phyloP scores from a whole-genome alignment of 2,797 vertebrate species.

The Pterois miles region DNA sequence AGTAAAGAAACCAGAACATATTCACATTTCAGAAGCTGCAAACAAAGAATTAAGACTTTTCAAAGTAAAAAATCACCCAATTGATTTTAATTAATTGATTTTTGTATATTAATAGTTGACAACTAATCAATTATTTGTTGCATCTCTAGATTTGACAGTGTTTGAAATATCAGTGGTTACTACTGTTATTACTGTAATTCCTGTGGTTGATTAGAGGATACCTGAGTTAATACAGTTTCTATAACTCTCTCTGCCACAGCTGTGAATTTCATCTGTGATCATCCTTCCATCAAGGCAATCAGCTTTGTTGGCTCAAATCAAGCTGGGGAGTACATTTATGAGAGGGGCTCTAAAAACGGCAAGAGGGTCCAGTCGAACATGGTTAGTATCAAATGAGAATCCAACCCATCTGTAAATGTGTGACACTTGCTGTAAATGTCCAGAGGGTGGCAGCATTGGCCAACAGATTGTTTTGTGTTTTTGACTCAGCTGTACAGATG shows the following conservation, averaged over 20 bases:
- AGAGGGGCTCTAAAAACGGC: conserved; percentile 93
- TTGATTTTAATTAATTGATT: too few relatives aligned
- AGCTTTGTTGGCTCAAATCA: conserved; percentile 98
- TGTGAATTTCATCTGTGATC: conserved; percentile 96
- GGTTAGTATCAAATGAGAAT: conserved; percentile 79
- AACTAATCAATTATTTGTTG: too few relatives aligned
- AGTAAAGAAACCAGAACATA: too few relatives aligned
- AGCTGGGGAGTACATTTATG: conserved; percentile 96
- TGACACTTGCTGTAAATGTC: conserved; percentile 22
- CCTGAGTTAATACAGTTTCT: background rate
- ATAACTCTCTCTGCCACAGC: conserved; percentile 77
- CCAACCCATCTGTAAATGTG: background rate
- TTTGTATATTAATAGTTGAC: too few relatives aligned
- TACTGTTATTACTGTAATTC: too few relatives aligned
- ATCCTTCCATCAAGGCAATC: conserved; percentile 94
- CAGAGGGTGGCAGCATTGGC: conserved; percentile 78
- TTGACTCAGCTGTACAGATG: conserved; percentile 15
- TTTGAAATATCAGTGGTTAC: background rate
- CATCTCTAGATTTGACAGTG: background rate
- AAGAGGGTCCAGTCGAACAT: conserved; percentile 98
- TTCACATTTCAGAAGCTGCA: too few relatives aligned
- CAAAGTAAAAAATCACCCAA: too few relatives aligned
- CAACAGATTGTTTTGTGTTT: conserved; percentile 28
- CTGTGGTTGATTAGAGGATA: background rate
- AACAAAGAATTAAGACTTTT: too few relatives aligned